phyloP scores from a whole-genome alignment of 1,140 invertebrate species.

The Carcinoscorpius rotundicauda region DNA sequence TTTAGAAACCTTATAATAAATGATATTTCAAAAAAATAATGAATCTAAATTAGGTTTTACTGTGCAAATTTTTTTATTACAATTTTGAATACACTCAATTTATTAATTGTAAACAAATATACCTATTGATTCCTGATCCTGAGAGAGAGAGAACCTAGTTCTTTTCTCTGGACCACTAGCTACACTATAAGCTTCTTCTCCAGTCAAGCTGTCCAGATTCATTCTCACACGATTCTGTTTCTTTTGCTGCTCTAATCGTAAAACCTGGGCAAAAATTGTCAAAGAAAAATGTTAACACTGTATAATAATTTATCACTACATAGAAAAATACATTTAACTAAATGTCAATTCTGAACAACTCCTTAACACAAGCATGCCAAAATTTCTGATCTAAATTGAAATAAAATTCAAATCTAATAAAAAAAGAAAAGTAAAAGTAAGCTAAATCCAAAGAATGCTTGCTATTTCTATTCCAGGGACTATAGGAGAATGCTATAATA shows the following conservation, averaged over 20 bases:
- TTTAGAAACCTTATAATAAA: conserved; percentile 37
- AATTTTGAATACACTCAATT: neutral
- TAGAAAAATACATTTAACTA: no score
- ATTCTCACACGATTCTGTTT: conserved; percentile 25
- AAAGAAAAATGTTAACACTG: no score
- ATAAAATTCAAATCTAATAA: no score
- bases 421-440: no score
- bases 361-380: no score
- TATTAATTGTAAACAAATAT: conserved; percentile 10
- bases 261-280: conserved; percentile 21
- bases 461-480: no score
- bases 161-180: conserved; percentile 23
- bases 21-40: neutral
- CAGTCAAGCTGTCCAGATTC: conserved; percentile 24
- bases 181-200: conserved; percentile 18
- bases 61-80: neutral
- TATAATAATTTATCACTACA: no score
- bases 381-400: no score
- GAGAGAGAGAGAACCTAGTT: conserved; percentile 70
- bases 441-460: no score
- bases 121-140: conserved; percentile 69
- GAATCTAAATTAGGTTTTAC: neutral
- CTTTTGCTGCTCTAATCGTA: conserved; percentile 29
- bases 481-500: no score
- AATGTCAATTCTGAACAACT: no score